phyloP scores from a whole-genome alignment of 2,888 invertebrate species.

The Tribolium freemani region DNA sequence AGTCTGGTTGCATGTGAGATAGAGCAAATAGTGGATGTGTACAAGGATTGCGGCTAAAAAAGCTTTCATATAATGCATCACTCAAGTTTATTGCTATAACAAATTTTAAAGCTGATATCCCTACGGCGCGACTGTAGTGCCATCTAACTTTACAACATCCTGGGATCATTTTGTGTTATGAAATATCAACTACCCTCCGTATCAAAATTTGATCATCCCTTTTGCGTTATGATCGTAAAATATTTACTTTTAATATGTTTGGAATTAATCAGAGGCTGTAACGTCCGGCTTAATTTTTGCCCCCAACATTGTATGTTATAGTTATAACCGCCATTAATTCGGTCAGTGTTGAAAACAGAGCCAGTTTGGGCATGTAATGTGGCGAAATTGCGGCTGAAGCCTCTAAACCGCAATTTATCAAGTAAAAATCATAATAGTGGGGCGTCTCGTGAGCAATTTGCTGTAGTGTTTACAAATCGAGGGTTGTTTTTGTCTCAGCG shows the following conservation, averaged over 20 bases:
- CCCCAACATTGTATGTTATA: background rate
- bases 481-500: constrained; percentile 30
- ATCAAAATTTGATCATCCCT: background rate
- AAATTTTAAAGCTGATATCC: background rate
- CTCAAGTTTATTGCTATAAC: background rate
- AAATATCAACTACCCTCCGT: background rate
- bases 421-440: background rate
- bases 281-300: background rate
- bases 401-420: background rate
- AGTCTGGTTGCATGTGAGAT: too few relatives aligned
- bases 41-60: background rate
- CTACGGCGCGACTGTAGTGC: background rate
- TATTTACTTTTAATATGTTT: background rate
- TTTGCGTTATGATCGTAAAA: background rate
- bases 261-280: background rate
- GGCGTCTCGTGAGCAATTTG: constrained; percentile 22
- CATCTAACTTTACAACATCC: background rate
- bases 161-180: background rate
- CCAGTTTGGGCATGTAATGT: background rate
- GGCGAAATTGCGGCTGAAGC: background rate
- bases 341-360: background rate
- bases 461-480: constrained; percentile 24
- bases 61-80: background rate
- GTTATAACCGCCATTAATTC: background rate
- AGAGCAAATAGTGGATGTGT: background rate